These are phyloP conservation scores for Serrognathus titanus DNA, from an alignment of 2,888 invertebrate genomes.

Conservation along the genomic window DNA sequence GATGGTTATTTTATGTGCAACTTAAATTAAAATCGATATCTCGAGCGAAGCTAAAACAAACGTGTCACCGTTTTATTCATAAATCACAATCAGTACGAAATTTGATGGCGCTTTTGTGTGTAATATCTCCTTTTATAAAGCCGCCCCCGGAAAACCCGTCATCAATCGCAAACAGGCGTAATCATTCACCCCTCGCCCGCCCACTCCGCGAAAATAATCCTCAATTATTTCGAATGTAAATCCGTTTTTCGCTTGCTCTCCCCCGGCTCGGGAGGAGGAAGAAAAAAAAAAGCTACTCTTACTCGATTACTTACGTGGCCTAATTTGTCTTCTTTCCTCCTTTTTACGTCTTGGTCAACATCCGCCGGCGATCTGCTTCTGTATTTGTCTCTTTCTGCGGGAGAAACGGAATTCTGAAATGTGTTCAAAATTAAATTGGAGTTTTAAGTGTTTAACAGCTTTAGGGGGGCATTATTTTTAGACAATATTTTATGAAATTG, in stretches of 20 bases:
- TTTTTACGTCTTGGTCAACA: conserved; percentile 63
- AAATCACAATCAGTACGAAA: conserved; percentile 30
- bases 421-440: conserved; percentile 21
- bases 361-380: conserved; percentile 74
- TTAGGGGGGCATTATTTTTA: background rate
- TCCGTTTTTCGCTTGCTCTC: too few relatives aligned
- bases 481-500: background rate
- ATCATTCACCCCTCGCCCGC: conserved; percentile 19
- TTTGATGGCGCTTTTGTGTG: conserved; percentile 28
- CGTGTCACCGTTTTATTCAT: conserved; percentile 11
- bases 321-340: conserved; percentile 80
- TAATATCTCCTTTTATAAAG: conserved; percentile 28
- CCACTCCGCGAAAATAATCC: conserved; percentile 14
- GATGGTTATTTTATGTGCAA: background rate
- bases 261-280: too few relatives aligned
- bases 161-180: conserved; percentile 21
- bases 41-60: background rate
- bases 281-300: background rate
- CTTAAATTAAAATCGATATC: background rate
- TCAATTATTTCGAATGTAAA: conserved; percentile 1
- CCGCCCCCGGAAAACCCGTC: conserved; percentile 23
- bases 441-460: conserved; percentile 2
- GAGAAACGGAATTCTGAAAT: conserved; percentile 80
- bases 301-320: conserved; percentile 65
- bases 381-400: conserved; percentile 79